Base-by-base conservation (phyloP, 2,797 vertebrate genomes). In the Somateria mollissima region DNA sequence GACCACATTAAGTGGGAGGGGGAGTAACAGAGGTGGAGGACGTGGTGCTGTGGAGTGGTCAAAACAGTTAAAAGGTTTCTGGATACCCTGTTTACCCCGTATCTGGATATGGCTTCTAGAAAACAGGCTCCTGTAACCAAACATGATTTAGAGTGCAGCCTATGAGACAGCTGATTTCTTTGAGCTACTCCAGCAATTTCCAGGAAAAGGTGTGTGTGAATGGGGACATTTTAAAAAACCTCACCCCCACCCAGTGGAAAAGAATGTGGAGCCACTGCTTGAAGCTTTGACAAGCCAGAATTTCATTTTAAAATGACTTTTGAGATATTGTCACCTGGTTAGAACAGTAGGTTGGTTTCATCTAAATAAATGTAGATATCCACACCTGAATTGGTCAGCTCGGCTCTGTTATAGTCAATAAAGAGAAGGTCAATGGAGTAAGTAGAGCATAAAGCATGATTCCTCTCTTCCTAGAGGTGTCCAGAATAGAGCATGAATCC, bases 121-220 rank as follows among this genome's bases (percentile, higher is more conserved):
- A 94, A 86, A 2, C 27, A 73, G 16, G 13, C 30, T 88, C 19
- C 83, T 84, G 18, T 39, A 84, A 75, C 43, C 28, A 74, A 91
- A 77, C 76, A 43, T 45, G 49, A 64, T 80, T 83, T 84, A 78
- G 54, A 78, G 34, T 7, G 19, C 94, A 90, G 70, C 89, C 89
- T 91, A 67, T 0, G 2, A 90, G 62, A 82, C 62, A 94, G 83
- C 37, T 95, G 90, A 88, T 86, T 58, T 88, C 88, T 66, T 62
- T 78, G 62, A 91, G 85, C 24, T 91, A 81, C 87, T 85, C 45
- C 74, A 72, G 28, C 32, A 80, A 75, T 37, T 8, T 85, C 54
- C 51, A 75, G 41, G 45, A 53, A 64, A 87, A 82, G 49, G 12
- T 19, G 36, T 64, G 77, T 91, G 37, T 70, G 47, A 82, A 69